Evolutionary conservation across 1,140 invertebrate species (phyloP).

Genomic region (Drosophila orena): DNA sequence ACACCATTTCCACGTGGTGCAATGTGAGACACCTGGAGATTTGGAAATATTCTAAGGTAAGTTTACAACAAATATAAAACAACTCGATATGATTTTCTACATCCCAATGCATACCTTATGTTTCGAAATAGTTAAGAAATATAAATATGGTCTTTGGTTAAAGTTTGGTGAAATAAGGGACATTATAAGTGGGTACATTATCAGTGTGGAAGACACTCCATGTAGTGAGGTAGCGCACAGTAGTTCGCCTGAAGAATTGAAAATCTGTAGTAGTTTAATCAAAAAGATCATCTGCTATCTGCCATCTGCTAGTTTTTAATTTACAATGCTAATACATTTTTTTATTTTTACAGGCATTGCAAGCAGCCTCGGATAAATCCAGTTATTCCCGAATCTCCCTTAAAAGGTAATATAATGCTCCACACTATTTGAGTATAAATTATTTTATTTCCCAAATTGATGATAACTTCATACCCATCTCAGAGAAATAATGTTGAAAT

Average conservation of each 20-base stretch:
- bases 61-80: neutral
- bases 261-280: no score
- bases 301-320: constrained; percentile 14
- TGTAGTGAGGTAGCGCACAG: no score
- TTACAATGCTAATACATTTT: neutral
- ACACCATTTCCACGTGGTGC: constrained; percentile 22
- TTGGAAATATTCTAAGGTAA: constrained; percentile 1
- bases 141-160: no score
- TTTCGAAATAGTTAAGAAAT: constrained; percentile 11
- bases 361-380: neutral
- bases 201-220: no score
- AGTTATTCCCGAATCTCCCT: neutral
- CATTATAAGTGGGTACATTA: no score
- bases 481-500: constrained; percentile 67
- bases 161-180: no score
- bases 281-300: constrained; percentile 16
- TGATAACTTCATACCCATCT: constrained; percentile 53
- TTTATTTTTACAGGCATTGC: neutral
- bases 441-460: constrained; percentile 4
- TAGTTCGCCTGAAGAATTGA: no score
- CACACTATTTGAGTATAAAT: neutral
- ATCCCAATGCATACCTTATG: constrained; percentile 23
- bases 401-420: constrained; percentile 13
- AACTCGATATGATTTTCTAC: constrained; percentile 20
- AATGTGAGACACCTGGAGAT: constrained; percentile 7